A percentile compares a stretch with the other conserved stretches of the same genome.
Evolutionary conservation across 1,140 invertebrate species (phyloP).

Genomic region (Thereuonema tuberculata): DNA sequence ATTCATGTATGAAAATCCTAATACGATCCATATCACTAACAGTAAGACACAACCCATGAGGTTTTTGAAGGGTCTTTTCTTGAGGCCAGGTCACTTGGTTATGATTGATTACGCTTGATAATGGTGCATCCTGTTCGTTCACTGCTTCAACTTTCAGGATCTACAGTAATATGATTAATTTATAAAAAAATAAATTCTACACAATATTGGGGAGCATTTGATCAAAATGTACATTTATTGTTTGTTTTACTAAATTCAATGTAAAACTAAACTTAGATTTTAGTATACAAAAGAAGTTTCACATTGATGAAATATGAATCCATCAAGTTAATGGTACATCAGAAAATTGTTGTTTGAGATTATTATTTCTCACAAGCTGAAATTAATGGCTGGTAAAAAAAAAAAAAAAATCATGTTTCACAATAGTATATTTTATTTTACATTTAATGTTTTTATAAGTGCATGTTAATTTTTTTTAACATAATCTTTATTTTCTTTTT

Average conservation of each 20-base stretch:
- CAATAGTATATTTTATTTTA: too few species aligned
- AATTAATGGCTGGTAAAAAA: too few species aligned
- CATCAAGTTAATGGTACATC: neutral
- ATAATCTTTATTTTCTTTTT: too few species aligned
- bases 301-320: neutral
- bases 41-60: slow-evolving; percentile 54
- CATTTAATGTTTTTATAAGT: too few species aligned
- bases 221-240: neutral
- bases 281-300: neutral
- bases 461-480: too few species aligned
- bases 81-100: neutral
- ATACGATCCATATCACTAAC: slow-evolving; percentile 69
- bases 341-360: too few species aligned
- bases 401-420: too few species aligned
- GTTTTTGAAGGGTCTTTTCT: slow-evolving; percentile 3
- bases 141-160: neutral
- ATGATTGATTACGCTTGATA: slow-evolving; percentile 6
- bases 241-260: neutral
- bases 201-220: neutral
- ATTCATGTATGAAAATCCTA: slow-evolving; percentile 72
- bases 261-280: neutral
- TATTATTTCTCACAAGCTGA: too few species aligned
- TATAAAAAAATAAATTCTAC: neutral
- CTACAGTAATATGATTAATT: neutral
- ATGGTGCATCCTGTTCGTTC: neutral